Conservation (phyloP, 2,888 invertebrate genomes). For the Tipula confusa region DNA sequence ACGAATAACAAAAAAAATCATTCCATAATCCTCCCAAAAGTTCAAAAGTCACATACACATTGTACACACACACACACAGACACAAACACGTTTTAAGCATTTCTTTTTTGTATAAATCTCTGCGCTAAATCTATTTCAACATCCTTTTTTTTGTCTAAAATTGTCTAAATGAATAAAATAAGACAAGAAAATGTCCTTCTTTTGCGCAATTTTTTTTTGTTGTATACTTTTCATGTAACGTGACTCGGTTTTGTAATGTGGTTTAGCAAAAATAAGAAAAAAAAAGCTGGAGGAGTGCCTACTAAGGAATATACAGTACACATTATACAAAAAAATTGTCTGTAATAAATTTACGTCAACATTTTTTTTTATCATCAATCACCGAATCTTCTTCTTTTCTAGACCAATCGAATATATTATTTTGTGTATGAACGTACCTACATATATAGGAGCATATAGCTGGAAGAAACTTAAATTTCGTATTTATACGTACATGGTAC, state of each 20-base stretch:
- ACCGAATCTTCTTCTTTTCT: neutral
- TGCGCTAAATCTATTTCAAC: neutral
- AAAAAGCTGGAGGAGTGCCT: too few relatives aligned
- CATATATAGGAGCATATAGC: neutral
- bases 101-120: neutral
- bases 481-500: neutral
- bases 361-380: conserved; percentile 9
- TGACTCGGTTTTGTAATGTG: conserved; percentile 3
- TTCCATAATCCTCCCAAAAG: neutral
- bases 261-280: neutral
- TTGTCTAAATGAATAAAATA: neutral
- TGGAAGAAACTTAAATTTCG: neutral
- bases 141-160: neutral
- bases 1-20: neutral
- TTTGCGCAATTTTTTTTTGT: neutral
- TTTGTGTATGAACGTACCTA: neutral
- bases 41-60: neutral
- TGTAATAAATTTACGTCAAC: neutral
- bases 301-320: neutral
- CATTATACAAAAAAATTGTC: neutral
- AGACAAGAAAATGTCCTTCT: neutral
- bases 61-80: neutral
- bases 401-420: neutral
- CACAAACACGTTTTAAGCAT: neutral
- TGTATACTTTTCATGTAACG: too few relatives aligned